Conservation (phyloP, 2,113 vertebrate species). For the Zosterops borbonicus region DNA sequence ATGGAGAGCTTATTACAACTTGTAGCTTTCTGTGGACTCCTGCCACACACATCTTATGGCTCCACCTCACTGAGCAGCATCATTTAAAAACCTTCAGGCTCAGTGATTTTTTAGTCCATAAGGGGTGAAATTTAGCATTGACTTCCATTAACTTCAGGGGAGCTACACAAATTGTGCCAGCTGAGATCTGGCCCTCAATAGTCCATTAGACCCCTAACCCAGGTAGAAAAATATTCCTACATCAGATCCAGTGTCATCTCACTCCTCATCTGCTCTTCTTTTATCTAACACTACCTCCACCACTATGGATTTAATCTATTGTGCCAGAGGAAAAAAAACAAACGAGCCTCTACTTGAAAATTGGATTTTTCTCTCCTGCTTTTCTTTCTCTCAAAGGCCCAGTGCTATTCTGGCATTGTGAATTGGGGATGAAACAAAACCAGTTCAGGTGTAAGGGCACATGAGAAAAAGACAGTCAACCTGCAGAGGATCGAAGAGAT, state of each 20-base stretch:
- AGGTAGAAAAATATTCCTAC: background rate
- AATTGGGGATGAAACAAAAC: background rate
- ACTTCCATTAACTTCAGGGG: background rate
- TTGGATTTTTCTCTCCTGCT: background rate
- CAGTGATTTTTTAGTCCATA: background rate
- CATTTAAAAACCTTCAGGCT: background rate
- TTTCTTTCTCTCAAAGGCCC: background rate
- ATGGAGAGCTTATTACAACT: background rate
- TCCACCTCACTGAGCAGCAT: background rate
- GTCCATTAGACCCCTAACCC: background rate
- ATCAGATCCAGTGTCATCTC: background rate
- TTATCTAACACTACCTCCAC: background rate
- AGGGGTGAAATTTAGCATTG: background rate
- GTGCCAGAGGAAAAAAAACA: background rate
- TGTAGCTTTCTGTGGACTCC: background rate
- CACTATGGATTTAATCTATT: fast-evolving
- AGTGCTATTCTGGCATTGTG: background rate
- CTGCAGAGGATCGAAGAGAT: background rate
- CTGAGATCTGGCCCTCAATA: background rate
- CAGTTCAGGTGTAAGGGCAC: background rate
- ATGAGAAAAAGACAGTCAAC: background rate
- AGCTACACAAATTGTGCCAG: background rate
- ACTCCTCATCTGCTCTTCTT: background rate
- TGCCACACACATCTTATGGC: background rate
- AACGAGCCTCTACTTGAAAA: background rate